phyloP scores from a whole-genome alignment of 1,140 invertebrate genomes.

The Ceratoteleas bidentatus region DNA sequence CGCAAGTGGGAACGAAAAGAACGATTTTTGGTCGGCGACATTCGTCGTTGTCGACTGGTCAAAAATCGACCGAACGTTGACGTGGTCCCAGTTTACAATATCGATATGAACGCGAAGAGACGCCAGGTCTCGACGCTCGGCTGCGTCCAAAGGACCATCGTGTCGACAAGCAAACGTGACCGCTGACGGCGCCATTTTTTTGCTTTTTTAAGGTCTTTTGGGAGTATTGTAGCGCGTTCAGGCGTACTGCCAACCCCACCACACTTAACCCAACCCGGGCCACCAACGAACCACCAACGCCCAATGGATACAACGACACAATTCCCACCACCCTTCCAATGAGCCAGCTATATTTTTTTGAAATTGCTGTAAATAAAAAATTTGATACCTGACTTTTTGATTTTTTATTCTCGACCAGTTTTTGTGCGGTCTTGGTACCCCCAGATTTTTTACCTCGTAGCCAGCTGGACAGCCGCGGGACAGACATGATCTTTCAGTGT shows the following conservation, averaged over 20 bases:
- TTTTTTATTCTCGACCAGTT: slow-evolving; percentile 55
- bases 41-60: slow-evolving; percentile 64
- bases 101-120: slow-evolving; percentile 51
- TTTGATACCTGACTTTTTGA: slow-evolving; percentile 51
- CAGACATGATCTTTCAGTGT: slow-evolving; percentile 67
- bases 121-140: slow-evolving; percentile 13
- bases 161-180: background rate
- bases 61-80: slow-evolving; percentile 62
- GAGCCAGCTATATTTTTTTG: slow-evolving; percentile 8
- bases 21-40: slow-evolving; percentile 58
- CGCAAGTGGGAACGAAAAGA: slow-evolving; percentile 77
- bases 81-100: slow-evolving; percentile 60
- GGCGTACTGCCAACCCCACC: slow-evolving; percentile 4
- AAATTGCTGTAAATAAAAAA: slow-evolving; percentile 51
- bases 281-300: slow-evolving; percentile 10
- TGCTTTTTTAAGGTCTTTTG: slow-evolving; percentile 41
- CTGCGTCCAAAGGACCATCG: slow-evolving; percentile 8
- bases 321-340: too few relatives aligned
- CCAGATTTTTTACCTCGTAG: background rate
- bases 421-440: background rate
- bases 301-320: background rate
- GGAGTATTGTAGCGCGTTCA: slow-evolving; percentile 9
- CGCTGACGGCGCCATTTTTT: slow-evolving; percentile 20
- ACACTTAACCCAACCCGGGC: slow-evolving; percentile 17
- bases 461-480: background rate